These are phyloP conservation scores for Phyllopteryx taeniolatus DNA, from an alignment of 2,113 vertebrate species.

Conservation along the genomic window DNA sequence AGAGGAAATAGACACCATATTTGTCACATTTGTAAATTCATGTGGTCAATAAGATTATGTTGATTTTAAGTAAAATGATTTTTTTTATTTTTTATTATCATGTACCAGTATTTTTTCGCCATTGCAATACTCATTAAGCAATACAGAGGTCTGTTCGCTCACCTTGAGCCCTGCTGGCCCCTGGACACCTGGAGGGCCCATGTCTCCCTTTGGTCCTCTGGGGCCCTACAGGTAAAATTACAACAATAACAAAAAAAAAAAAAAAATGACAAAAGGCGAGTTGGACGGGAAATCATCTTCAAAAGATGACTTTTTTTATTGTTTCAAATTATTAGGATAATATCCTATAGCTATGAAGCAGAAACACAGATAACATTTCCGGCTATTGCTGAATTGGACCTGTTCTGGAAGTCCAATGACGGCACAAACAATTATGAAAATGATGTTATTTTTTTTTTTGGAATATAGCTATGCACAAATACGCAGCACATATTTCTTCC, in stretches of 20 bases:
- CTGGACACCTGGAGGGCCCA: slow-evolving; percentile 73
- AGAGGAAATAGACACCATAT: slow-evolving; percentile 1
- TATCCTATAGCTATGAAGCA: not conserved
- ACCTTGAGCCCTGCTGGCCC: slow-evolving; percentile 77
- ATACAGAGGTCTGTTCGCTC: slow-evolving; percentile 4
- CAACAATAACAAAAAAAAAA: too few species aligned
- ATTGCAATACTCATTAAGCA: not conserved
- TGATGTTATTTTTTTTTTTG: not conserved
- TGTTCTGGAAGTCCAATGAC: slow-evolving; percentile 26
- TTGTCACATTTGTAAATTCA: not conserved
- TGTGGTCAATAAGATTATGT: not conserved
- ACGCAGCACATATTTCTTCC: not conserved
- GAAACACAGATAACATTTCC: not conserved
- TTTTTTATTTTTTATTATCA: not conserved
- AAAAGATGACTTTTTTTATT: not conserved
- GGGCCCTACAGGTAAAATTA: slow-evolving; percentile 74
- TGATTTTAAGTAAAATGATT: not conserved
- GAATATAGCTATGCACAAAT: not conserved
- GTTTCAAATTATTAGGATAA: not conserved
- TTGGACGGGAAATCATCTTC: not conserved
- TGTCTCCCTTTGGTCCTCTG: slow-evolving; percentile 85
- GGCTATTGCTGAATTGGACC: slow-evolving; percentile 6
- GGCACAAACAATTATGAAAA: slow-evolving; percentile 24
- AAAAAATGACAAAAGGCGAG: not conserved
- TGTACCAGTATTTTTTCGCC: not conserved